Conservation (phyloP, 2,888 invertebrate species). For the Pyrrhosoma nymphula region DNA sequence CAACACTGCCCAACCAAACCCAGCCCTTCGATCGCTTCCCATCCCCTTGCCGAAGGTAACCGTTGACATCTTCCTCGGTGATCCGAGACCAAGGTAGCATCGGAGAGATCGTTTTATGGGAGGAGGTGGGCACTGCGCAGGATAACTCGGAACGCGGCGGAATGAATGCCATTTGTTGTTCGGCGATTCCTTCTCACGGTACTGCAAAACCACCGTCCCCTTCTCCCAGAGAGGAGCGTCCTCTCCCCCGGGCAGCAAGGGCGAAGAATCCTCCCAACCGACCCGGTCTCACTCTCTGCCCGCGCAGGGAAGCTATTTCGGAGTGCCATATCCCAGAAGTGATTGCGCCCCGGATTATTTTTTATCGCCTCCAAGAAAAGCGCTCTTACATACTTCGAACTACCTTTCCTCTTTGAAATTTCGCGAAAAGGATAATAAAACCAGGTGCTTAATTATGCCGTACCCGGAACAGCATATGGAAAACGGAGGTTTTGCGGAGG, state of each 20-base stretch:
- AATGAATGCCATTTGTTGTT: not conserved
- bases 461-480: slow-evolving; percentile 23
- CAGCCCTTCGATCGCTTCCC: not conserved
- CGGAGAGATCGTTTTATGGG: not conserved
- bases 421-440: slow-evolving; percentile 29
- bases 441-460: slow-evolving; percentile 48
- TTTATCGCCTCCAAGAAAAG: not conserved
- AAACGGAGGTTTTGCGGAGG: not conserved
- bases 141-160: not conserved
- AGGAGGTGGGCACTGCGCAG: not conserved
- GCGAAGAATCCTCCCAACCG: not conserved
- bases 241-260: not conserved
- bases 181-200: not conserved
- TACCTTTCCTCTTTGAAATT: not conserved
- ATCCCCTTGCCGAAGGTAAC: not conserved
- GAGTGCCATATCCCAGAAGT: not conserved
- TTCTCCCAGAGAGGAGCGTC: not conserved
- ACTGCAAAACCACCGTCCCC: not conserved
- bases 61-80: not conserved
- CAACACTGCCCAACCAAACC: not conserved
- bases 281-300: not conserved
- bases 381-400: too few relatives aligned
- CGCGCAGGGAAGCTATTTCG: not conserved
- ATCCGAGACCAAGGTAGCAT: not conserved
- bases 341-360: not conserved